These are phyloP conservation scores for Monarcha castaneiventris DNA, from an alignment of 2,113 vertebrate genomes.

Conservation along the genomic window DNA sequence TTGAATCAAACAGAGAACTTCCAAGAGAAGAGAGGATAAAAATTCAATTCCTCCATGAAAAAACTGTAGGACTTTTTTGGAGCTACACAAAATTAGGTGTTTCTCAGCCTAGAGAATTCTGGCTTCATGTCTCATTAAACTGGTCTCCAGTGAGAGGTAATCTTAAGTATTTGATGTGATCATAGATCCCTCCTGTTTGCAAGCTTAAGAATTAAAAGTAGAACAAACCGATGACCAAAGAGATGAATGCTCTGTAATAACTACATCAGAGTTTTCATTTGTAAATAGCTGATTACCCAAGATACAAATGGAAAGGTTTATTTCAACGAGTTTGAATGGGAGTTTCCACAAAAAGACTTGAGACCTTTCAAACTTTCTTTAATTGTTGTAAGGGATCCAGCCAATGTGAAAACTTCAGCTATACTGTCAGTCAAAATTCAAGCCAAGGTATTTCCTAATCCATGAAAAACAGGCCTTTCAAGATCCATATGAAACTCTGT, in stretches of 20 bases:
- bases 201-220: background rate
- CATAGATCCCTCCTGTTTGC: background rate
- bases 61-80: background rate
- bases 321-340: background rate
- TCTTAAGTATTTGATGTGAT: background rate
- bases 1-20: background rate
- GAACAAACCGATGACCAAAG: background rate
- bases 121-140: background rate
- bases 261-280: background rate
- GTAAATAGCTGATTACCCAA: background rate
- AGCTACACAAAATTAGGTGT: background rate
- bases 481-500: background rate
- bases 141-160: background rate
- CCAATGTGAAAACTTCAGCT: background rate
- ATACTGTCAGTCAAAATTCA: background rate
- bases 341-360: background rate
- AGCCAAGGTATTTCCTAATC: background rate
- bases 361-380: background rate
- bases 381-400: background rate
- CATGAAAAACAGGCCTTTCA: background rate
- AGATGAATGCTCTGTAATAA: background rate
- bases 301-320: background rate
- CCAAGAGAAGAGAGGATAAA: background rate
- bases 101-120: background rate
- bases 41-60: background rate